Conservation (phyloP, 2,888 invertebrate genomes). For the Pycnomerus fuliginosus region DNA sequence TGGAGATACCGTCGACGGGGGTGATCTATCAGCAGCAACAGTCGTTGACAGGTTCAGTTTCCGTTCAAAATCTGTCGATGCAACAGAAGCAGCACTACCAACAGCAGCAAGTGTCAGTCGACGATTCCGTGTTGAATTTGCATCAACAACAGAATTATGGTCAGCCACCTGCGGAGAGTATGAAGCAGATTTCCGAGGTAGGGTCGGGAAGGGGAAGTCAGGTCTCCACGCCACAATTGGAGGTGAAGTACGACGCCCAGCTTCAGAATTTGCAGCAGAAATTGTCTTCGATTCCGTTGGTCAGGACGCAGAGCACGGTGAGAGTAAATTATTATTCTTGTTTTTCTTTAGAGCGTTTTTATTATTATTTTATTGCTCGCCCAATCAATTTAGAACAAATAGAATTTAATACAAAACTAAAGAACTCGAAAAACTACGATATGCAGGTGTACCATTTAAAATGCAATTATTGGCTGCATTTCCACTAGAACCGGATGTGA, state of each 20-base stretch:
- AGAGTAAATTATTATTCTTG: no score
- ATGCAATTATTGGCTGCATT: no score
- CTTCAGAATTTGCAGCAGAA: slow-evolving; percentile 72
- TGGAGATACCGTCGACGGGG: slow-evolving; percentile 8
- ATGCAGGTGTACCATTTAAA: no score
- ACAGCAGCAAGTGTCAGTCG: slow-evolving; percentile 32
- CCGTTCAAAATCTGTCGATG: slow-evolving; percentile 37
- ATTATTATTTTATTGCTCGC: neutral
- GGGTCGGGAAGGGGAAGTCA: slow-evolving; percentile 56
- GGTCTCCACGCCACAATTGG: slow-evolving; percentile 65
- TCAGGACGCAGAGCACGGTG: slow-evolving; percentile 49
- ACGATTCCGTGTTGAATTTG: slow-evolving; percentile 28
- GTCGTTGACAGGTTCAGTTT: slow-evolving; percentile 34
- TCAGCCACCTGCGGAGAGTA: slow-evolving; percentile 38
- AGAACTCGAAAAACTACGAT: no score
- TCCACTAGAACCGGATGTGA: no score
- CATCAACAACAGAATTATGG: slow-evolving; percentile 30
- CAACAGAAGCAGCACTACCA: slow-evolving; percentile 4
- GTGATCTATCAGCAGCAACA: slow-evolving; percentile 12
- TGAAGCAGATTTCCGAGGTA: slow-evolving; percentile 52
- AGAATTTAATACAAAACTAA: no score
- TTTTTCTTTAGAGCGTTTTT: no score
- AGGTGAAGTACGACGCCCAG: slow-evolving; percentile 65
- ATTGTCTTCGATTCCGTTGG: slow-evolving; percentile 59
- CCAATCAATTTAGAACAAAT: no score